Base-by-base conservation (phyloP, 2,113 vertebrate species). In the Sterna hirundo region DNA sequence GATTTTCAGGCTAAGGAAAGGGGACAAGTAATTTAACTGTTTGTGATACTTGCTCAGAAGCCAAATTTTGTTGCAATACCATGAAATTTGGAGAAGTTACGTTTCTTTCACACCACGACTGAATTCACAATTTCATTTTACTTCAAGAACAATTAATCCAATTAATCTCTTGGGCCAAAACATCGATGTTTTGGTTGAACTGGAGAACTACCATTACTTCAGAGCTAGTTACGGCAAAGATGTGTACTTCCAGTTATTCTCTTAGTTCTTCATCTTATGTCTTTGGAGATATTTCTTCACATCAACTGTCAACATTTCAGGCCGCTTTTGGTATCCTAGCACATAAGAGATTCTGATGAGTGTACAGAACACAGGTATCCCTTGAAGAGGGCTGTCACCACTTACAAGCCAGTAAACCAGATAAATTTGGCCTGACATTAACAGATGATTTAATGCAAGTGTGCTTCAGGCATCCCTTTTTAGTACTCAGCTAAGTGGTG, bases 381-480 rank as follows among this genome's bases (percentile, higher is more conserved):
- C 38, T 68, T 57, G 70, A 71, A 88, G 75, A 94, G 49, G 90
- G 62, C 5, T 62, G 74, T 90, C 87, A 94, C 70, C 46, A 78
- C 69, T 61, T 85, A 74, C 30, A 89, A 90, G 47, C 46, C 47
- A 49, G 44, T 2, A 17, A 64, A 62, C 61, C 81, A 92, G 86
- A 57, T 66, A 93, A 91, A 81, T 82, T 16, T 79, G 34, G 55
- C 58, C 54, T 77, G 47, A 91, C 93, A 61, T 60, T 76, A 83
- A 88, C 55, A 94, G 84, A 83, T 89, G 87, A 93, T 90, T 94
- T 93, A 95, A 61, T 30, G 57, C 54, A 83, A 78, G 32, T 20
- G 52, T 76, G 92, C 92, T 96, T 74, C 94, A 84, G 83, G 80
- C 79, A 88, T 80, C 77, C 54, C 87, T 91, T 96, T 93, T 92